Base-by-base conservation (phyloP, 2,797 vertebrate species). In the Alectoris magna region DNA sequence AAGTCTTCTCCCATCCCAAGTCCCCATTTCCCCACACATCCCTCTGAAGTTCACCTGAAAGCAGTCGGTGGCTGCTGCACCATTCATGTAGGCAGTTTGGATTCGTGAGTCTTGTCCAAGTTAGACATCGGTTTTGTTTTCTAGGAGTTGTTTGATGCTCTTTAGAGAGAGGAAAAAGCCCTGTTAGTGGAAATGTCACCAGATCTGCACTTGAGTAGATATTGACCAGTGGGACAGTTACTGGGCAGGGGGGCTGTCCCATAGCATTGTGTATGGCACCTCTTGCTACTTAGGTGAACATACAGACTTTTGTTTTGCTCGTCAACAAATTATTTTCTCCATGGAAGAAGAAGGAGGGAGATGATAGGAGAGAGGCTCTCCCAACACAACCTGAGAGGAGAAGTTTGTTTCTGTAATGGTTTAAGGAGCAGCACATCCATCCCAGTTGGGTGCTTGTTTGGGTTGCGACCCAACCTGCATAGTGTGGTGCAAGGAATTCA, bases 121-220 rank as follows among this genome's bases (percentile, higher is more conserved):
- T 64, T 53, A 3, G 6, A 29, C 1, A 0, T 31, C 5, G 0
- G 0, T 31, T 78, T 22, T 76, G 31, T 46, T 71, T 38, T 43
- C 11, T 87, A 6, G n/a, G 46, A 91, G 31, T 27, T 74, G 48
- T 43, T 71, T 34, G 44, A 41, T 38, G 27, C 8, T 87, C n/a
- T 60, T 67, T 0, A 41, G 38, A 74, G 44, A 53, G 41, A 75
- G 34, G 34, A 14, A 69, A 11, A 60, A 23, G 17, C 51, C 60
- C 51, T 18, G 6, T 12, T 56, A 72, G 34, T 44, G 29, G 49
- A 77, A 49, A 15, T 26, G 8, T 41, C 31, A 1, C 38, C 6
- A 0, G 51, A 8, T 41, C 51, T 84, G 49, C 8, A 10, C 44
- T 63, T 64, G 39, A 53, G 48, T 34, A 74, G 51, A 31, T 51